These are phyloP conservation scores for Salticus scenicus DNA, from an alignment of 2,888 invertebrate species.

Conservation along the genomic window DNA sequence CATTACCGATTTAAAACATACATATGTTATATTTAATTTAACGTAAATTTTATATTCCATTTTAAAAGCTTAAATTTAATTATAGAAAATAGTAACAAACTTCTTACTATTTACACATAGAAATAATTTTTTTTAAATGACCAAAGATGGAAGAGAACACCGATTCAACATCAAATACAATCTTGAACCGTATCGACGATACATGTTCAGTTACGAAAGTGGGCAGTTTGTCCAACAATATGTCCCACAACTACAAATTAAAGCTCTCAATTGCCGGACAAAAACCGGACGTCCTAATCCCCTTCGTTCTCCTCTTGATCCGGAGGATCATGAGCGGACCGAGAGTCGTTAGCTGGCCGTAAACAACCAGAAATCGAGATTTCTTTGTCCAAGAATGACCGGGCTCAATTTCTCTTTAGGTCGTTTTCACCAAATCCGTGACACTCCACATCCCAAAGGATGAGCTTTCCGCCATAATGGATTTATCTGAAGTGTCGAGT, in stretches of 20 bases:
- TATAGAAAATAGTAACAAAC: too few relatives aligned
- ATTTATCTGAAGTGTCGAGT: not conserved
- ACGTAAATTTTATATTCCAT: too few relatives aligned
- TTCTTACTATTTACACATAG: too few relatives aligned
- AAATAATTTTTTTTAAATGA: too few relatives aligned
- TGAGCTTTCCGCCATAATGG: not conserved
- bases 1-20: too few relatives aligned
- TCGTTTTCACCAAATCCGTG: not conserved
- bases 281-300: slow-evolving; percentile 3
- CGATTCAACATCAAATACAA: not conserved
- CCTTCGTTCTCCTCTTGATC: not conserved
- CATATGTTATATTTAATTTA: too few relatives aligned
- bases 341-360: slow-evolving; percentile 41
- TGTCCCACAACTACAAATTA: slow-evolving; percentile 58
- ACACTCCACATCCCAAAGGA: not conserved
- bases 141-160: too few relatives aligned
- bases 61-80: too few relatives aligned
- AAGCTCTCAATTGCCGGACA: slow-evolving; percentile 44
- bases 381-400: not conserved
- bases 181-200: slow-evolving; percentile 37
- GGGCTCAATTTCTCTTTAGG: slow-evolving; percentile 17
- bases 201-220: slow-evolving; percentile 49
- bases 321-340: not conserved
- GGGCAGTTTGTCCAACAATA: slow-evolving; percentile 44
- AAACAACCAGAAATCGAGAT: slow-evolving; percentile 56